Evolutionary conservation across 2,797 vertebrate genomes (phyloP), one percentile per base, ranked within the genome.

Genomic region (Typhlichthys eigenmanni): DNA sequence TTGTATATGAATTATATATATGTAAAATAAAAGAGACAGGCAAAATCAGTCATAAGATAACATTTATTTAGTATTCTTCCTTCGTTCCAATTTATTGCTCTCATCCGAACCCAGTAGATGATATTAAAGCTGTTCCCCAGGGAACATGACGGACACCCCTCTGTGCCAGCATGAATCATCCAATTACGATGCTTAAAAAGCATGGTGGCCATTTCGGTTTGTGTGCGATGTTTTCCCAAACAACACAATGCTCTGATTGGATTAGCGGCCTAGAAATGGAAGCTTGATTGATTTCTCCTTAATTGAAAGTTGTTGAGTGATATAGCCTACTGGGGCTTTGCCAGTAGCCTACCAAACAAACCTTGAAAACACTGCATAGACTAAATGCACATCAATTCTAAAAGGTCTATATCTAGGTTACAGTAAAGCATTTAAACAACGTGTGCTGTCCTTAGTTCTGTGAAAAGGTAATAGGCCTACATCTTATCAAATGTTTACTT

Each of bases 231-330:
- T 72, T 79, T 73, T 66, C 56, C 65, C 60, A 75, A 84, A 76
- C 74, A 71, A 51, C 19, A 58, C 66, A 66, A 75, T 63, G 64
- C 67, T 77, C 69, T 82, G 75, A 88, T 85, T 88, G 75, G 81
- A 87, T 86, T 83, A 85, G 59, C 24, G 67, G 62, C 74, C 74
- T 73, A 68, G 1, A 2, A 60, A 24, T 64, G 16, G 46, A 38
- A 54, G 58, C 9, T 13, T 65, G 78, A 83, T 83, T 72, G 63
- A 81, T 85, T 60, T 68, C 64, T 65, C 61, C 74, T 79, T 76
- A 76, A 77, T 66, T 71, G 60, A 72, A 62, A 80, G 38, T 71
- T 72, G 72, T 68, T 24, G 66, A 66, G 61, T 56, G 54, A 64
- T 32, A 38, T 38, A 52, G 62, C n/a, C 47, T 48, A 71, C 38